Evolutionary conservation across 2,888 invertebrate genomes (phyloP), one percentile per base, ranked within the genome.

Genomic region (Callimorpha dominula): DNA sequence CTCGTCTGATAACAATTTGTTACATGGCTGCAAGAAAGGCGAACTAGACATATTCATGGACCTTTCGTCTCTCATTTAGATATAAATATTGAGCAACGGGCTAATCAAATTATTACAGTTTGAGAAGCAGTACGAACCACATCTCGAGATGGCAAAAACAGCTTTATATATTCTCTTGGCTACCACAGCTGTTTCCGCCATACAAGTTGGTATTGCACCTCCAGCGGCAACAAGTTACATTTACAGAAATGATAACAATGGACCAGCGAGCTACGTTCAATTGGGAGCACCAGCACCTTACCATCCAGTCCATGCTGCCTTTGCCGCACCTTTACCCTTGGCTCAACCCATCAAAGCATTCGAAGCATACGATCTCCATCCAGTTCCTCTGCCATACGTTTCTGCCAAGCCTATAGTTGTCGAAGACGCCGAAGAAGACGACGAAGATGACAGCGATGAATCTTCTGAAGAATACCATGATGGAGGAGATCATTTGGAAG

Each of bases 171-270:
- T 94, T 73, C 78, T 94, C 76, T 85, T 92, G 60, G 88, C 88
- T 54, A 88, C 87, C 57, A 88, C 90, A 42, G 86, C 88, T 4
- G 90, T 88, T 46, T 81, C 91, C 11, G 87, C 92, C 82, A 93
- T 93, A 40, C 92, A 95, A 89, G 82, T 96, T 87, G 91, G 87
- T 4, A 89, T 88, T 81, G 92, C 94, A 15, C 94, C 94, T 31
- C 94, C 96, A 0, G 95, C 96, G 0, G 96, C 96, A 0, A 93
- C 96, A 5, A 96, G 96, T 67, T 97, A 96, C 89, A 92, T 96
- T 75, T 96, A 96, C 87, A 90, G 95, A 65, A 95, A 93, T 74
- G 96, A 96, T 81, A 92, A 95, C 76, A 90, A 92, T 49, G 95
- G 95, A 0, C 96, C 96, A 0, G 94, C 93, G 0, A 96, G 92